Evolutionary conservation across 2,888 invertebrate species (phyloP), one percentile per base, ranked within the genome.

Genomic region (Sarcophaga rosellei): DNA sequence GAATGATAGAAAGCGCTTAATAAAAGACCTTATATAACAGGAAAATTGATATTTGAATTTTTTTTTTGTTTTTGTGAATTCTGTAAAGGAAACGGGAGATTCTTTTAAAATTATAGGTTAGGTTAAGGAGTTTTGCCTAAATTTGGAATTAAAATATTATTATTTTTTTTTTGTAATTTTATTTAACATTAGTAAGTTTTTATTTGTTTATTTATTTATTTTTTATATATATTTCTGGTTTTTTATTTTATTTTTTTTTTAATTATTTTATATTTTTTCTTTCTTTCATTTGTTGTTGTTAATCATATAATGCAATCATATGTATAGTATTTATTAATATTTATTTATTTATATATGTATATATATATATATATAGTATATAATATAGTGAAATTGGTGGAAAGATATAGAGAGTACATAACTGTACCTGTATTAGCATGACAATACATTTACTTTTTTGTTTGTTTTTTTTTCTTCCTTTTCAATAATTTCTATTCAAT

Each of bases 111-210:
- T 35, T 35, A 35, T 35, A 35, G 35, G 35, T 35, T 35, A 35
- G 17, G 17, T 53, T 53, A 53, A 53, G 17, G 53, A 53, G 4
- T 53, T 53, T 53, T 53, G 4, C 17, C 53, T 53, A 53, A 53
- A 53, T 12, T 72, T 63, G 63, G 0, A 80, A 70, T 75, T 35
- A 80, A 80, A 80, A 84, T 75, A 35, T 79, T 72, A 4, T 15
- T 23, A 66, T 15, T 11, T 45, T 76, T 53, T 72, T 17, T 74
- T 75, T 86, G 1, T 35, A 35, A 0, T 8, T 84, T 78, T 78
- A 85, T 83, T 85, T 87, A 87, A 87, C 85, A 85, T 87, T 85
- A 85, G 80, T 87, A 85, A 87, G 80, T 81, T 84, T 85, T 87
- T 84, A 81, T 86, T 84, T 81, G 57, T 87, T 81, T 77, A 77